Base-by-base conservation (phyloP, 2,888 invertebrate species). In the Siphonodentalium dalli region DNA sequence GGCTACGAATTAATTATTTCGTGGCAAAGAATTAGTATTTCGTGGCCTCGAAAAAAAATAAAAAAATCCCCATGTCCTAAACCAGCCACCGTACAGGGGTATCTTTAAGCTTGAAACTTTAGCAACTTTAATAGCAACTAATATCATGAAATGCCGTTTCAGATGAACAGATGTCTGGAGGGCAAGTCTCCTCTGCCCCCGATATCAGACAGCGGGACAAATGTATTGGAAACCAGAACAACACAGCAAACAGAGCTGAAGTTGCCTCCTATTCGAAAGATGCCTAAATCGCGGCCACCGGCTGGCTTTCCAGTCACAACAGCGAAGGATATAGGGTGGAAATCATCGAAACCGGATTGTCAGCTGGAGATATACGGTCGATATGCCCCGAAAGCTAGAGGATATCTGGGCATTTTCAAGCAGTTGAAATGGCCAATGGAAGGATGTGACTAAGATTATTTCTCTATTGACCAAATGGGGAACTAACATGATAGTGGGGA, bases 311-410 rank as follows among this genome's bases (percentile, higher is more conserved):
- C 70, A 0, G 29, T 39, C n/a, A 67, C 64, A 20, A 65, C 67
- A 6, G 60, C 58, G 15, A 62, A 57, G 29, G 51, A 58, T 49
- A 67, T 70, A 33, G 70, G 70, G 6, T 70, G 70, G 70, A 62
- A 51, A 42, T 50, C 61, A 0, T 24, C 46, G 9, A 48, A 29
- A n/a, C 26, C 20, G 15, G 48, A 44, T n/a, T 27, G 35, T 24
- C 34, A 39, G 29, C 33, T 58, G 4, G 61, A 49, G 27, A 47
- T 34, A 26, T 52, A 54, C 21, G 43, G 43, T 8, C 44, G 42
- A 21, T 43, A 48, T 45, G 38, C 40, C 33, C 61, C 61, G 8
- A 45, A 59, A 38, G 39, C 56, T 0, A 33, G 62, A 7, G 65
- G 68, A 9, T 58, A 63, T 40, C 52, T 46, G 11, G 62, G 65